Evolutionary conservation across 2,113 vertebrate genomes (phyloP).

Genomic region (Channa maculata): DNA sequence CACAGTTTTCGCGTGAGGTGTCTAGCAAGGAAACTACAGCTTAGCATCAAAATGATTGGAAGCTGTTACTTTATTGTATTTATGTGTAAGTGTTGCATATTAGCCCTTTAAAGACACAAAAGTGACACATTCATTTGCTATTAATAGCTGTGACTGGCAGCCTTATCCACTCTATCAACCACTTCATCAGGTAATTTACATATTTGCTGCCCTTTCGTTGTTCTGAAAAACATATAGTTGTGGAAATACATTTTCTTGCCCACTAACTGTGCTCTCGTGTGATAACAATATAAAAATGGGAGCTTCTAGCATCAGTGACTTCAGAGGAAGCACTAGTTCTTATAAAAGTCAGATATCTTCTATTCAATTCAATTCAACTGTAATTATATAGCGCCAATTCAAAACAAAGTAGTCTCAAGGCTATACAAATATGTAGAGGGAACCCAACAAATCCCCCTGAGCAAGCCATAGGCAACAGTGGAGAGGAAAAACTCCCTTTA

Average conservation of each 20-base stretch:
- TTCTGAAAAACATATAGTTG: constrained; percentile 33
- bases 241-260: constrained; percentile 33
- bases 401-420: no score
- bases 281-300: neutral
- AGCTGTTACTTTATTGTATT: no score
- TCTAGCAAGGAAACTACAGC: no score
- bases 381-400: no score
- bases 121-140: constrained; percentile 36
- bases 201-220: constrained; percentile 42
- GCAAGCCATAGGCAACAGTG: no score
- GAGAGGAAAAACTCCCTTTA: no score
- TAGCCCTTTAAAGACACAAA: constrained; percentile 25
- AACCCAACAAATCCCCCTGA: no score
- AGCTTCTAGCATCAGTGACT: neutral
- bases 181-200: constrained; percentile 55
- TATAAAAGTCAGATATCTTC: neutral
- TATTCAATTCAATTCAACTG: neutral
- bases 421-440: no score
- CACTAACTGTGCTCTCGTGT: constrained; percentile 20
- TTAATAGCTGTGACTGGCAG: constrained; percentile 31
- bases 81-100: no score
- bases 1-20: no score
- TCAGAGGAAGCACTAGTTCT: neutral
- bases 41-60: no score
- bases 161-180: constrained; percentile 27